Evolutionary conservation across 2,113 vertebrate genomes (phyloP), one percentile per base, ranked within the genome.

Genomic region (Talpa occidentalis): DNA sequence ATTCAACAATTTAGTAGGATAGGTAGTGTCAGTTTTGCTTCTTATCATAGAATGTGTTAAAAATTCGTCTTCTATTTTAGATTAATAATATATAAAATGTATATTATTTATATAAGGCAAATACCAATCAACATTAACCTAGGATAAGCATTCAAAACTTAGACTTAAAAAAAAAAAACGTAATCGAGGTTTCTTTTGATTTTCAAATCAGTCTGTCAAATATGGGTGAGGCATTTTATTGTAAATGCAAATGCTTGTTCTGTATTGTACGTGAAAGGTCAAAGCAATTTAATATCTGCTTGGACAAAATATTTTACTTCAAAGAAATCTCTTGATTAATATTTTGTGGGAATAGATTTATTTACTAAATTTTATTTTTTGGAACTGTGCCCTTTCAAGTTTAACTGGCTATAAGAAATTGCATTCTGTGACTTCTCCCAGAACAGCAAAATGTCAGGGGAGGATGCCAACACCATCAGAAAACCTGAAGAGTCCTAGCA

Each of bases 301-400:
- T 56, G 67, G 83, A 66, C 35, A 81, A 88, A 94, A 93, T 90
- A 94, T 69, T 84, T 84, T 81, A 66, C n/a, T 93, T 85, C 81
- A 82, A 85, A 88, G 37, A 93, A 82, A 92, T 74, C 26, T 21
- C 42, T 73, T 74, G 49, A 70, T 96, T 94, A 93, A 88, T 91
- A 93, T 95, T 97, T 95, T 89, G 90, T 90, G 90, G 7, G 14
- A 77, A 80, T 44, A 74, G 12, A 95, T 88, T 94, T 95, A 85
- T 90, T 94, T 78, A 26, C 10, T 86, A 88, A 82, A 85, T 91
- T 96, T 95, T 77, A 56, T 62, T 88, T 92, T 95, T 90, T 82
- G 28, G 59, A 94, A 90, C 49, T 82, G 82, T 88, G 77, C 19
- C 73, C 56, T 94, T 94, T 96, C 11, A 69, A 30, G 15, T 88